Evolutionary conservation across 2,797 vertebrate genomes (phyloP).

Genomic region (Hippocampus kuda): DNA sequence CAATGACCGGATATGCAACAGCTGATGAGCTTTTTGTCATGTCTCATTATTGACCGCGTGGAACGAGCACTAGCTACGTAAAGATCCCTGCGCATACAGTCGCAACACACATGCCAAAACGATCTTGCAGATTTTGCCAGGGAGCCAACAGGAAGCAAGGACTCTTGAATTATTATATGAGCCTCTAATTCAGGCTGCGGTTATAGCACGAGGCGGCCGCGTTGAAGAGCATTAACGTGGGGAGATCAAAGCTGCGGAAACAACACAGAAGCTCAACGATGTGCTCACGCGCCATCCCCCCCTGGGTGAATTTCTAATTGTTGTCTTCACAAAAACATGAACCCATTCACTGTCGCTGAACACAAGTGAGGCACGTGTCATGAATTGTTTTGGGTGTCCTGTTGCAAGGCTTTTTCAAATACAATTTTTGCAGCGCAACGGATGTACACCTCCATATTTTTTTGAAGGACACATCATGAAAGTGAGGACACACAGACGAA

Average conservation of each 20-base stretch:
- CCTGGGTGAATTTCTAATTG: constrained; percentile 46
- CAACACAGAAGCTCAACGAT: constrained; percentile 44
- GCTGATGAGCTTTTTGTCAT: background rate
- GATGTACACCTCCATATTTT: background rate
- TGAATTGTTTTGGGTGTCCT: background rate
- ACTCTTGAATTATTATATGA: constrained; percentile 25
- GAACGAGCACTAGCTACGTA: background rate
- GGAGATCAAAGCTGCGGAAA: constrained; percentile 57
- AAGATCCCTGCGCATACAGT: constrained; percentile 14
- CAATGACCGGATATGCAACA: background rate
- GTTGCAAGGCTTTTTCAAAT: background rate
- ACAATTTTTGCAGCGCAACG: background rate
- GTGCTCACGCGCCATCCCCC: constrained; percentile 41
- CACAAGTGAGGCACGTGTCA: background rate
- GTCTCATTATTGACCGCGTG: background rate
- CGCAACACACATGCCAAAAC: constrained; percentile 41
- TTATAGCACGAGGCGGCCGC: constrained; percentile 21
- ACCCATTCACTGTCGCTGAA: constrained; percentile 38
- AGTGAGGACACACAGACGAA: background rate
- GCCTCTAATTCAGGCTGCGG: constrained; percentile 10
- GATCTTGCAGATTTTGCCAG: constrained; percentile 39
- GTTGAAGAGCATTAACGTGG: constrained; percentile 41
- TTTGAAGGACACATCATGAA: background rate
- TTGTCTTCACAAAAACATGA: constrained; percentile 44
- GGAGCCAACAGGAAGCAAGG: constrained; percentile 38